These are phyloP conservation scores for Ramphastos sulfuratus DNA, from an alignment of 2,113 vertebrate species.

Conservation along the genomic window DNA sequence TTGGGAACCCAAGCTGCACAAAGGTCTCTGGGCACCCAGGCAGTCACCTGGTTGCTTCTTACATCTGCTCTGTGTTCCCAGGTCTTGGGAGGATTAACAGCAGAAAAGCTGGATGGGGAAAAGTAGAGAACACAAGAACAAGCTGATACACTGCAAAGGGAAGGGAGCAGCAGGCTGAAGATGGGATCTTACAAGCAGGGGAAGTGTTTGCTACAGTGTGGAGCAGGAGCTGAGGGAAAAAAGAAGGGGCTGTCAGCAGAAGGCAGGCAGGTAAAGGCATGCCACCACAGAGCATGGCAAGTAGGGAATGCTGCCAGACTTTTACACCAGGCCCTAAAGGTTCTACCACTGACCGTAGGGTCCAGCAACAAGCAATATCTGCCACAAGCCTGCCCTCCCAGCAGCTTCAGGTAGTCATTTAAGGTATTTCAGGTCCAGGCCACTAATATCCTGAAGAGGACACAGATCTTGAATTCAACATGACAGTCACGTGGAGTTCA, in stretches of 20 bases:
- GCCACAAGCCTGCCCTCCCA: background rate
- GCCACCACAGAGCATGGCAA: background rate
- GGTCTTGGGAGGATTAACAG: background rate
- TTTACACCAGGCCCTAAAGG: background rate
- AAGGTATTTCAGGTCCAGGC: background rate
- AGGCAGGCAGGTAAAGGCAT: background rate
- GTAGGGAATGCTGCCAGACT: background rate
- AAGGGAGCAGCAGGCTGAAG: background rate
- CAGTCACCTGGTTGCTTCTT: background rate
- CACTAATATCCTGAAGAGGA: background rate
- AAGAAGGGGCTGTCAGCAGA: background rate
- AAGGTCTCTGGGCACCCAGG: background rate
- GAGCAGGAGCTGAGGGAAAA: background rate
- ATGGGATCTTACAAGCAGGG: background rate
- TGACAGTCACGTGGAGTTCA: accelerated
- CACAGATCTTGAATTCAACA: background rate
- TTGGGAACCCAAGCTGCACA: background rate
- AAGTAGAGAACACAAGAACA: background rate
- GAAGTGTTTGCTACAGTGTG: slow-evolving; percentile 33
- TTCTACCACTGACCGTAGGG: background rate
- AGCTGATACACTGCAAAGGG: background rate
- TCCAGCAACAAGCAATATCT: background rate
- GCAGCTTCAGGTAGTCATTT: background rate
- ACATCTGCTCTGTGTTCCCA: background rate
- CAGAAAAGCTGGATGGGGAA: background rate